Evolutionary conservation across 37 sponge, comb jelly and placozoan species (phyloP), one percentile per base, ranked within the genome.

Genomic region (Corticium candelabrum): DNA sequence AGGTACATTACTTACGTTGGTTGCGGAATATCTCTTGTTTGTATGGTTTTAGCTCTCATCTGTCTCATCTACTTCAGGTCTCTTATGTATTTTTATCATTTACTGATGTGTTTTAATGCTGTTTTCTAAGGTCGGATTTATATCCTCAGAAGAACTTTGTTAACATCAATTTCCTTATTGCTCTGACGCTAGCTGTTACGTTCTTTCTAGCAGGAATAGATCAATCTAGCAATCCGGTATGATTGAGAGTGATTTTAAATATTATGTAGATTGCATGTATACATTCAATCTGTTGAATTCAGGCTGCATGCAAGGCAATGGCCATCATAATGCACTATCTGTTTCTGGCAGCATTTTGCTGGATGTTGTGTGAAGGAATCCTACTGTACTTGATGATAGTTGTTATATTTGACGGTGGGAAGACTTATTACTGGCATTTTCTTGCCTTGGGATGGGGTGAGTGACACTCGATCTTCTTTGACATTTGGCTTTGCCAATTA

Each of bases 201-300:
- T 37, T 78, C 37, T 78, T 78, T 78, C 1, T 78, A 68, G 34
- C 67, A 1, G 78, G 67, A 3, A 57, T 78, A 5, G 68, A 78
- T 1, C 21, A 34, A 56, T 62, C 50, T 1, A 78, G 68, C 29
- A 37, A 37, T 36, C 37, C 78, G 0, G n/a, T 41, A 74, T 29
- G 29, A 4, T 70, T 4, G n/a, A 74, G 37, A 32, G 34, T 33
- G 75, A 1, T 30, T 75, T 40, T 75, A 37, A 31, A 68, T 50
- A 50, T 50, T 7, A 31, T 68, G 1, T 2, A 34, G 30, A 68
- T 2, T 1, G 68, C 2, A 68, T 68, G 68, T 68, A 34, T 2
- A 33, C 38, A 74, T 31, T 39, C 75, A 68, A 38, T 34, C 4
- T 69, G 72, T 69, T 32, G 32, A 31, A 29, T 37, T 5, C 76